Percentiles rank a stretch among this genome's conserved stretches.
Conservation (phyloP, 2,113 vertebrate species). For the Hippocampus zosterae region DNA sequence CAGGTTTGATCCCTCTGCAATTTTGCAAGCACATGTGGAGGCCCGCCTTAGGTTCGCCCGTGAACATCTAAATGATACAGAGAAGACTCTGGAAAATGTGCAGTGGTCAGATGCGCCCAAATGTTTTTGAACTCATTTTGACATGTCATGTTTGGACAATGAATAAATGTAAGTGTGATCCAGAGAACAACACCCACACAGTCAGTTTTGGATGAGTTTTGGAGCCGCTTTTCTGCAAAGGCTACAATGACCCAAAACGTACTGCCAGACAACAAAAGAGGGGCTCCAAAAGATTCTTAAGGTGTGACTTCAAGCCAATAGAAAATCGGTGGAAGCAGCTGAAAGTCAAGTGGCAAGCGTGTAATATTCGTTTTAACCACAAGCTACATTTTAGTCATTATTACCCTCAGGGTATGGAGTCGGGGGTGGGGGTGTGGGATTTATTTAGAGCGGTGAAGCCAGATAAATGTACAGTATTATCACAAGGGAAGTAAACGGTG, state of each 20-base stretch:
- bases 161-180: background rate
- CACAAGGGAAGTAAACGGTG: too few relatives aligned
- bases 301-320: background rate
- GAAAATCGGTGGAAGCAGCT: background rate
- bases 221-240: background rate
- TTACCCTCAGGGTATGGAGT: background rate
- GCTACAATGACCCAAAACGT: background rate
- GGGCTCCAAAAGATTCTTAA: background rate
- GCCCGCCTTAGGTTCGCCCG: background rate
- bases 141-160: background rate
- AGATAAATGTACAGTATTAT: too few relatives aligned
- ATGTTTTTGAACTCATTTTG: background rate
- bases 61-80: background rate
- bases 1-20: background rate
- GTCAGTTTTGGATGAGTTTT: slow-evolving; percentile 1
- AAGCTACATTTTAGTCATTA: too few relatives aligned
- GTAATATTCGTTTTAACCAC: too few relatives aligned
- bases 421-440: too few relatives aligned
- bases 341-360: background rate
- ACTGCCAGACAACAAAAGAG: background rate
- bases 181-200: background rate
- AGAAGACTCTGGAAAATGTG: background rate
- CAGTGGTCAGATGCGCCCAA: background rate
- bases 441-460: too few relatives aligned
- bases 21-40: background rate